Evolutionary conservation across 1,140 invertebrate species (phyloP), one percentile per base, ranked within the genome.

Genomic region (Drosophila triauraria): DNA sequence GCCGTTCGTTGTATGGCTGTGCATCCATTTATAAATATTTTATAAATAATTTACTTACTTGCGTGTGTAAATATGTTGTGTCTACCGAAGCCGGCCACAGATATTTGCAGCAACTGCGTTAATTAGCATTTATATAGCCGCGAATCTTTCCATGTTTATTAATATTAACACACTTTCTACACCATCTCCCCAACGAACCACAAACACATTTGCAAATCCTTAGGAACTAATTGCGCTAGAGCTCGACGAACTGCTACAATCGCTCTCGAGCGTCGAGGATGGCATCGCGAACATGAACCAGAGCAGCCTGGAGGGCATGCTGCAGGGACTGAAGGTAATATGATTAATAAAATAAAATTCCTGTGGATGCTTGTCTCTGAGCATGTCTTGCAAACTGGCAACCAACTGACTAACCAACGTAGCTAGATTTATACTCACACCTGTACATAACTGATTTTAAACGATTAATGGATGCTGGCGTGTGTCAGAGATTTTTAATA

Each of bases 181-280:
- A 82, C 78, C 30, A 54, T 76, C 53, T 72, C 61, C 51, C 64
- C 58, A 38, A 38, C 32, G 32, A 63, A 58, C 32, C 32, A 76
- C 54, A 56, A 82, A 67, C 58, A 70, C 54, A 54, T 71, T 74
- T 69, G 43, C 40, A 47, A 80, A 62, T 51, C 93, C 93, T 78
- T 94, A 96, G 96, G 95, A 95, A 81, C 93, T 94, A 79, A 93
- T 96, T 78, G 94, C 94, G 93, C 94, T 94, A 91, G 95, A 95
- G 85, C 93, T 97, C 82, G 94, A 95, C 83, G 94, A 94, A 91
- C 93, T 97, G 74, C 94, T 95, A 72, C 93, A 94, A 87, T 94
- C 95, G 80, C 93, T 96, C 35, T 94, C 93, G 71, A 94, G 94
- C 75, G 94, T 96, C 56, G 96, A 96, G 93, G 93, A 94, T 67